These are phyloP conservation scores for Drosophila kurseongensis DNA, from an alignment of 1,140 invertebrate genomes.

Conservation along the genomic window DNA sequence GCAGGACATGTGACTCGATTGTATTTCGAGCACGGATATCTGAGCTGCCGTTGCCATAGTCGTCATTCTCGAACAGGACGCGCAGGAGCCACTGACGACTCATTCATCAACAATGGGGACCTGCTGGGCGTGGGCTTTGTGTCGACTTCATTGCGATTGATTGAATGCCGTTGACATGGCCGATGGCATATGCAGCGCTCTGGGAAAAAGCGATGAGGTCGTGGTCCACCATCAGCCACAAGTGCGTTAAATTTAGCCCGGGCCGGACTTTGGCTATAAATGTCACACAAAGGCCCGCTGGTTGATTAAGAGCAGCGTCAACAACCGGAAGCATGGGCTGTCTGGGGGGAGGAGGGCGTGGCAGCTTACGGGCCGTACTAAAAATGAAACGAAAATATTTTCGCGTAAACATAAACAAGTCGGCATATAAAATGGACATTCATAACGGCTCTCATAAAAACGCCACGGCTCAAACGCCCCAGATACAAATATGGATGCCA, in stretches of 20 bases:
- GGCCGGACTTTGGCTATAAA: slow-evolving; percentile 45
- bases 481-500: slow-evolving; percentile 1
- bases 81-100: slow-evolving; percentile 14
- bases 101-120: slow-evolving; percentile 50
- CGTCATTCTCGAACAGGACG: slow-evolving; percentile 17
- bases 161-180: slow-evolving; percentile 72
- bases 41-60: slow-evolving; percentile 21
- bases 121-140: slow-evolving; percentile 47
- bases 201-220: slow-evolving; percentile 4
- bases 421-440: slow-evolving; percentile 52
- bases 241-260: slow-evolving; percentile 62
- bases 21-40: slow-evolving; percentile 27
- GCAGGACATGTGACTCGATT: slow-evolving; percentile 55
- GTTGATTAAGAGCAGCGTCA: slow-evolving; percentile 74
- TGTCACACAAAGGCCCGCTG: slow-evolving; percentile 59
- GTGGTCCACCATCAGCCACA: slow-evolving; percentile 15
- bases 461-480: not conserved
- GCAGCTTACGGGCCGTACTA: slow-evolving; percentile 29
- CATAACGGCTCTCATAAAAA: slow-evolving; percentile 55
- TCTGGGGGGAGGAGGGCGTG: not conserved
- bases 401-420: slow-evolving; percentile 70
- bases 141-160: slow-evolving; percentile 50
- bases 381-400: slow-evolving; percentile 77
- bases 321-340: slow-evolving; percentile 38
- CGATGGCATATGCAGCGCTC: slow-evolving; percentile 25